These are phyloP conservation scores for Epizoanthus ramosus DNA, from an alignment of 92 coral and sea anemone species.

Conservation along the genomic window DNA sequence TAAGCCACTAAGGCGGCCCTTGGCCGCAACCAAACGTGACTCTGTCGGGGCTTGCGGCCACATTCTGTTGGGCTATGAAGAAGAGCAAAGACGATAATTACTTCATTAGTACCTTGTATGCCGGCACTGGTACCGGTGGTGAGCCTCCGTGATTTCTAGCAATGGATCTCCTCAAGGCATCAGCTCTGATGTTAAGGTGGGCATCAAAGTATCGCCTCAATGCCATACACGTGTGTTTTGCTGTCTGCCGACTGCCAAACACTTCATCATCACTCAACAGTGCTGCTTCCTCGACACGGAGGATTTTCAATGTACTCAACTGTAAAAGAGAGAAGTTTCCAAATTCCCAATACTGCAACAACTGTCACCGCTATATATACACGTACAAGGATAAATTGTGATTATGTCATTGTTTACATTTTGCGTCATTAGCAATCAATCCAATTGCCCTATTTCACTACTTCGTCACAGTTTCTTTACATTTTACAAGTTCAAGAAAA, in stretches of 20 bases:
- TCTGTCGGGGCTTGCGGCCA: too few relatives aligned
- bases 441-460: too few relatives aligned
- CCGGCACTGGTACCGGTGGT: constrained; percentile 90
- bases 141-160: constrained; percentile 81
- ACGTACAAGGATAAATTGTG: too few relatives aligned
- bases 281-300: constrained; percentile 91
- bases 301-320: constrained; percentile 93
- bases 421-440: too few relatives aligned
- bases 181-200: constrained; percentile 84
- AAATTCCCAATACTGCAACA: too few relatives aligned
- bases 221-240: constrained; percentile 93
- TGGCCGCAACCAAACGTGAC: too few relatives aligned
- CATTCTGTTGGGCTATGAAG: too few relatives aligned
- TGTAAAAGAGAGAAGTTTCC: constrained; percentile 4
- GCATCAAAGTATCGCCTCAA: constrained; percentile 93
- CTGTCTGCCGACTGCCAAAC: constrained; percentile 93
- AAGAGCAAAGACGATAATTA: background rate
- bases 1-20: too few relatives aligned
- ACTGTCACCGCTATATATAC: background rate
- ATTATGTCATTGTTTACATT: too few relatives aligned
- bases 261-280: constrained; percentile 93
- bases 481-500: too few relatives aligned
- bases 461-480: too few relatives aligned
- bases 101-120: constrained; percentile 78
- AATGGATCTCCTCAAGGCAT: constrained; percentile 76